A percentile compares a stretch with the other conserved stretches of the same genome.
phyloP scores from a whole-genome alignment of 2,113 vertebrate genomes.

The Narcine bancroftii region DNA sequence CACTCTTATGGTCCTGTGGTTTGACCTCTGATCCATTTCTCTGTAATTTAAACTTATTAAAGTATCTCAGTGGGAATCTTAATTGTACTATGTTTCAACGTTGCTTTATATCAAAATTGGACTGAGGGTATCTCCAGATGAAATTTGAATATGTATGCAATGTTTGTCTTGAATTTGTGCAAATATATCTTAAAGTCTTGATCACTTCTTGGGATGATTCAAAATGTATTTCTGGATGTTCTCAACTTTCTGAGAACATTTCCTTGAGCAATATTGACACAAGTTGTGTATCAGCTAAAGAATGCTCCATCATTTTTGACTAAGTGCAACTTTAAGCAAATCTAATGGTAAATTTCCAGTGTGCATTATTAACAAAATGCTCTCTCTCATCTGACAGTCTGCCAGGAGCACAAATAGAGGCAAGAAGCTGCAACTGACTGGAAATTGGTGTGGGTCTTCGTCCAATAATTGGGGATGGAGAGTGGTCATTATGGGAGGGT shows the following conservation, averaged over 20 bases:
- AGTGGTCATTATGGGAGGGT: neutral
- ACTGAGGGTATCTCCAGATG: neutral
- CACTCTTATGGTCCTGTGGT: too few relatives aligned
- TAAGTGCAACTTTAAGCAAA: neutral
- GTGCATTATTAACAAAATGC: neutral
- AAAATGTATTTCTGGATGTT: neutral
- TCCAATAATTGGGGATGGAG: neutral
- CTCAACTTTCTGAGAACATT: neutral
- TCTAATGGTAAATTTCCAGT: too few relatives aligned
- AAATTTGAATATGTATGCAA: neutral
- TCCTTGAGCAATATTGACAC: neutral
- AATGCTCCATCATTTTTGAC: neutral
- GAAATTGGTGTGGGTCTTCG: too few relatives aligned
- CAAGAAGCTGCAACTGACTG: neutral
- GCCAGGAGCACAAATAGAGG: neutral
- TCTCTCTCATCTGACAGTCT: neutral
- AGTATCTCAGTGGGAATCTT: neutral
- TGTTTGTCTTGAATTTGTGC: neutral
- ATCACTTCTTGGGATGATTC: neutral
- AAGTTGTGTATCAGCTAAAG: neutral
- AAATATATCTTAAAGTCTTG: neutral
- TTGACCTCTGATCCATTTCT: too few relatives aligned
- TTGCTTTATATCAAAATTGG: neutral
- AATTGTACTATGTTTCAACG: neutral
- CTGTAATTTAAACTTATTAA: neutral